phyloP scores from a whole-genome alignment of 1,140 invertebrate species.

The Holcopasites calliopsidis region DNA sequence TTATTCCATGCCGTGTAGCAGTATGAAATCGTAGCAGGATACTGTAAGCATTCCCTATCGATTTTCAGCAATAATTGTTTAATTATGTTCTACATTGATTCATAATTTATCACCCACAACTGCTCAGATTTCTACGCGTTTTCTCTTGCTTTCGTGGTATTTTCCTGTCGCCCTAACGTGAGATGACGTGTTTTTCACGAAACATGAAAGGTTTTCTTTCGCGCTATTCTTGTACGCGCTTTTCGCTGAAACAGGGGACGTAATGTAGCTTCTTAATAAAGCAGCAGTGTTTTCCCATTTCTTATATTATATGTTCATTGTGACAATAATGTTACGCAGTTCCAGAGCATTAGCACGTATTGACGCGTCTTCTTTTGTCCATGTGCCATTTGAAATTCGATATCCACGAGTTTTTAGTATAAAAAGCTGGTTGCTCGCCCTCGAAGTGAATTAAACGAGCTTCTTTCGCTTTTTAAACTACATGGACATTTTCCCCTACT shows the following conservation, averaged over 20 bases:
- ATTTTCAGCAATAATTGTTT: too few species aligned
- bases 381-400: neutral
- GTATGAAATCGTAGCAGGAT: too few species aligned
- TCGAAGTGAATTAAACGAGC: conserved; percentile 34
- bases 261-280: neutral
- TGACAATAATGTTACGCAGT: neutral
- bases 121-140: too few species aligned
- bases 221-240: neutral
- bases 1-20: too few species aligned
- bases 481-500: conserved; percentile 20
- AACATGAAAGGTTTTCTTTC: neutral
- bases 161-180: too few species aligned
- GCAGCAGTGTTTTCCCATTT: neutral
- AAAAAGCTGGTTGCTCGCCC: conserved; percentile 5
- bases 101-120: too few species aligned
- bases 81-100: too few species aligned
- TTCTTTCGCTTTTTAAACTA: conserved; percentile 36
- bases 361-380: conserved; percentile 13
- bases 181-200: neutral
- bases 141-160: too few species aligned
- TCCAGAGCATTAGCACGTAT: neutral
- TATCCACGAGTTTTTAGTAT: neutral
- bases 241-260: neutral
- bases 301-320: neutral
- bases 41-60: too few species aligned